phyloP scores from a whole-genome alignment of 1,140 invertebrate genomes.

The Mamestra configurata region DNA sequence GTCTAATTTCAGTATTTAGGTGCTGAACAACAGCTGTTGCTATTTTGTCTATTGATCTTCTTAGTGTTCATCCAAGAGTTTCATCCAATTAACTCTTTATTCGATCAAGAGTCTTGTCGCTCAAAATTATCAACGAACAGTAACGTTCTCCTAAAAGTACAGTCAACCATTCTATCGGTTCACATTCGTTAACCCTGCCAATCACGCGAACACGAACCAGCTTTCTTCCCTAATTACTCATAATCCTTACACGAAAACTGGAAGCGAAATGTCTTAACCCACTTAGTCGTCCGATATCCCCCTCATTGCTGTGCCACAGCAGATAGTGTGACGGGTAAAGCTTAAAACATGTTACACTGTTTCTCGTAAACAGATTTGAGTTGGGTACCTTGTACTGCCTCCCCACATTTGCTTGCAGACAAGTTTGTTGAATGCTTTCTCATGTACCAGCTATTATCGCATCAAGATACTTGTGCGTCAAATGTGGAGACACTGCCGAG shows the following conservation, averaged over 20 bases:
- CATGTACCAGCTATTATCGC: slow-evolving; percentile 78
- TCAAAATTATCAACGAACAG: no score
- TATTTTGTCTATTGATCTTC: not conserved
- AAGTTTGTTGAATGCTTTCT: slow-evolving; percentile 79
- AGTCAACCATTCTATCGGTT: not conserved
- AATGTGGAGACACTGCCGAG: slow-evolving; percentile 17
- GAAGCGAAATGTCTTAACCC: slow-evolving; percentile 3
- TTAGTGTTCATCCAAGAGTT: no score
- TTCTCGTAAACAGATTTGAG: slow-evolving; percentile 75
- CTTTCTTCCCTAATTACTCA: slow-evolving; percentile 21
- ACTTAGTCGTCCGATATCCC: slow-evolving; percentile 6
- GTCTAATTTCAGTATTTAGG: not conserved
- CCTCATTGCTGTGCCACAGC: slow-evolving; percentile 38
- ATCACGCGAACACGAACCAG: not conserved
- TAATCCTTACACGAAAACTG: slow-evolving; percentile 29
- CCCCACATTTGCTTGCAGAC: slow-evolving; percentile 64
- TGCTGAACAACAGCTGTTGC: not conserved
- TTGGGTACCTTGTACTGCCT: slow-evolving; percentile 54
- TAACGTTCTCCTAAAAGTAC: not conserved
- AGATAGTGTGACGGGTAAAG: slow-evolving; percentile 64
- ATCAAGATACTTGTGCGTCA: slow-evolving; percentile 67
- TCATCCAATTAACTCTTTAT: no score
- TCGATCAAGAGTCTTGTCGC: no score
- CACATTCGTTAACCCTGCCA: not conserved
- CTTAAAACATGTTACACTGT: slow-evolving; percentile 69